These are phyloP conservation scores for Salpingus planirostris DNA, from an alignment of 2,888 invertebrate genomes.

Conservation along the genomic window DNA sequence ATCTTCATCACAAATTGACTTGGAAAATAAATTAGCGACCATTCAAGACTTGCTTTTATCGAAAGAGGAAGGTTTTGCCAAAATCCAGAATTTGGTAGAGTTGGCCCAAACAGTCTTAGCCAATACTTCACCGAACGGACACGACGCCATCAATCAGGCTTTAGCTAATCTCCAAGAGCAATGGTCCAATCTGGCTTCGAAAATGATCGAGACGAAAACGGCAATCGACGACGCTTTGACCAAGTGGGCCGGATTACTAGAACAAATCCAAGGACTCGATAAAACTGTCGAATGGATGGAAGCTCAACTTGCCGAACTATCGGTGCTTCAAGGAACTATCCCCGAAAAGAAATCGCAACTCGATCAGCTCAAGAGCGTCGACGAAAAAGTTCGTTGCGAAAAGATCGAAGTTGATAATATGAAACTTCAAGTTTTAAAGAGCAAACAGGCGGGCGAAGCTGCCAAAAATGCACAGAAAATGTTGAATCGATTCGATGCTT, in stretches of 20 bases:
- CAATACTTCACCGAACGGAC: slow-evolving; percentile 83
- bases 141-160: slow-evolving; percentile 76
- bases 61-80: slow-evolving; percentile 87
- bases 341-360: slow-evolving; percentile 79
- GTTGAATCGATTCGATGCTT: slow-evolving; percentile 70
- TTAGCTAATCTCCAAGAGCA: slow-evolving; percentile 77
- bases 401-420: slow-evolving; percentile 82
- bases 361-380: slow-evolving; percentile 74
- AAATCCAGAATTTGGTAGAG: slow-evolving; percentile 83
- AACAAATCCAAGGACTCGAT: slow-evolving; percentile 77
- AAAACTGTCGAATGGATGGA: slow-evolving; percentile 76
- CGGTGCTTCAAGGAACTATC: slow-evolving; percentile 69
- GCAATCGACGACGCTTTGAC: slow-evolving; percentile 81
- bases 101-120: slow-evolving; percentile 83
- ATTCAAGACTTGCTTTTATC: slow-evolving; percentile 81
- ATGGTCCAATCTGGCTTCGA: slow-evolving; percentile 79
- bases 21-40: slow-evolving; percentile 74
- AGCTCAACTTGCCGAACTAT: slow-evolving; percentile 61
- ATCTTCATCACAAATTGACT: slow-evolving; percentile 73
- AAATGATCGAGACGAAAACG: slow-evolving; percentile 85
- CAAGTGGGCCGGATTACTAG: slow-evolving; percentile 84
- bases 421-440: slow-evolving; percentile 76
- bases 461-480: slow-evolving; percentile 80
- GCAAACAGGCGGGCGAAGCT: slow-evolving; percentile 75
- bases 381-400: slow-evolving; percentile 83